Evolutionary conservation across 2,113 vertebrate genomes (phyloP), one percentile per base, ranked within the genome.

Genomic region (Oncorhynchus mykiss): DNA sequence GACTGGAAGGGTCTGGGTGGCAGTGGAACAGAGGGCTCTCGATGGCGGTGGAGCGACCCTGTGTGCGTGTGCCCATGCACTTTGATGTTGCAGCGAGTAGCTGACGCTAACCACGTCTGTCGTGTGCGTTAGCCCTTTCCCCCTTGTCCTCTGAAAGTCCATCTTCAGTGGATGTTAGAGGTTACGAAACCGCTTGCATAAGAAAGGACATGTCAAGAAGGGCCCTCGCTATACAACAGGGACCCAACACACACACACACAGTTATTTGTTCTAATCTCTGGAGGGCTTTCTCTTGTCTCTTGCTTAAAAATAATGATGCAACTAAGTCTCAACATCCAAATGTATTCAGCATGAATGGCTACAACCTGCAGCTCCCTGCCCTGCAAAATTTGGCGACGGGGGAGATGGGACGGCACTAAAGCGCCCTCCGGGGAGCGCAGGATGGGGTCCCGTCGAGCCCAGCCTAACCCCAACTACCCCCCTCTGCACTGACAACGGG

Each of bases 21-120:
- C 59, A n/a, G 59, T 24, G 59, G 59, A 8, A 62, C 59, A 62
- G n/a, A 22, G 59, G 20, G 18, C n/a, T 62, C 59, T n/a, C n/a
- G 0, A 9, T 62, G n/a, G 59, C 59, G n/a, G 18, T 24, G 11
- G 18, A 20, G 54, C 34, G 57, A 14, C 45, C 45, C 45, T 48
- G n/a, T 22, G 54, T 57, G 20, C 67, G 16, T 51, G 48, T 60
- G 20, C 34, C 34, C 11, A 83, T 45, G 67, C 85, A 87, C 79
- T 76, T 73, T 81, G 74, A 84, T 77, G 78, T 90, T 85, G 85
- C 81, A 77, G 81, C 85, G 73, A 71, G 20, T 31, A 80, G 82
- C 86, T 84, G 89, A 86, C 69, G 82, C 70, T 89, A 89, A 90
- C 80, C 34, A 68, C 16, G 54, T 79, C 75, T 87, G 86, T 78